Percentiles rank a stretch among this genome's conserved stretches.
These are phyloP conservation scores for Eutolmus rufibarbis DNA, from an alignment of 2,888 invertebrate genomes.

Conservation along the genomic window DNA sequence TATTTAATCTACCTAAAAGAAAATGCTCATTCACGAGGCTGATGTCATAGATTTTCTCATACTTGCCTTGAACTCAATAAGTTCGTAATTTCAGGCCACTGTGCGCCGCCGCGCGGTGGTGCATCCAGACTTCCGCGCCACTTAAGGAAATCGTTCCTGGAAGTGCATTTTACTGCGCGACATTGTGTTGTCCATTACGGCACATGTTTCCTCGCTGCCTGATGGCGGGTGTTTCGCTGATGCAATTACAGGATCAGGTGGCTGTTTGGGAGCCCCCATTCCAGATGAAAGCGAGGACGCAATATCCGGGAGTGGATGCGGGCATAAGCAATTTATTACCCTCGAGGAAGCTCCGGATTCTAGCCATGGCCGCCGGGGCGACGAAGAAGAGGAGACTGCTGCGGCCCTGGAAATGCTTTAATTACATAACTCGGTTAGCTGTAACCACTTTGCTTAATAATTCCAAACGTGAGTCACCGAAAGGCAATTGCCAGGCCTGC, in stretches of 20 bases:
- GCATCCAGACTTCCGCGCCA: neutral
- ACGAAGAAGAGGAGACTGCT: neutral
- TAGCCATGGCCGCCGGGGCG: neutral
- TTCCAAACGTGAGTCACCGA: slow-evolving; percentile 17
- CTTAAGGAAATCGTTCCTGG: neutral
- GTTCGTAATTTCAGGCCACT: no score
- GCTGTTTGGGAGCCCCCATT: neutral
- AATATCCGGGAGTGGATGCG: slow-evolving; percentile 16
- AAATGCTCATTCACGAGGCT: no score
- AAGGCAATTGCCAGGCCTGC: neutral
- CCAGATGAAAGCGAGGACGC: neutral
- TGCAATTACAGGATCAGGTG: slow-evolving; percentile 19
- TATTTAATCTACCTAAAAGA: no score
- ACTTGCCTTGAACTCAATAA: no score
- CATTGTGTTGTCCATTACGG: neutral
- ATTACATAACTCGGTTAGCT: slow-evolving; percentile 40
- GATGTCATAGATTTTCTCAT: no score
- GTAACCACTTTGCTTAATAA: slow-evolving; percentile 38
- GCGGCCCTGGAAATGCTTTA: slow-evolving; percentile 2
- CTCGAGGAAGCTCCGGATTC: neutral
- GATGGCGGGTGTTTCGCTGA: neutral
- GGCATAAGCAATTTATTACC: neutral
- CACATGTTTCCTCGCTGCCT: neutral
- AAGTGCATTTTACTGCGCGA: neutral
- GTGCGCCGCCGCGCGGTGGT: no score